These are phyloP conservation scores for Aphidius colemani DNA, from an alignment of 2,888 invertebrate species.

Conservation along the genomic window DNA sequence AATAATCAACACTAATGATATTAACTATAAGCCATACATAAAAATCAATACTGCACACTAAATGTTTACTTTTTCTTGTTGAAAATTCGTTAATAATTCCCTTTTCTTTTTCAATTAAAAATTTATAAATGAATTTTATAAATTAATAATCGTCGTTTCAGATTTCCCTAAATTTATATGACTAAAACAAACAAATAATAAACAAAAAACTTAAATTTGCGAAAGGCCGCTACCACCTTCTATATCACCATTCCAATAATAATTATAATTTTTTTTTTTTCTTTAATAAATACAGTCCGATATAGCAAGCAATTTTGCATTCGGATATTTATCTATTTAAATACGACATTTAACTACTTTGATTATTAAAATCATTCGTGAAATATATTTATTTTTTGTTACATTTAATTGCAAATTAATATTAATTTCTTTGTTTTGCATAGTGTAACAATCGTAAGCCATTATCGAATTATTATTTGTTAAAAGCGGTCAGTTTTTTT, in stretches of 20 bases:
- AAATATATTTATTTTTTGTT: neutral
- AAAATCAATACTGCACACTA: neutral
- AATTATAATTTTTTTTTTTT: neutral
- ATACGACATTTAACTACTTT: conserved; percentile 37
- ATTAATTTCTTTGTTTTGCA: conserved; percentile 6
- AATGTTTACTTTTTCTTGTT: neutral
- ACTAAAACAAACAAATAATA: no score
- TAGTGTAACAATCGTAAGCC: conserved; percentile 17
- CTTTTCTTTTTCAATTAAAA: conserved; percentile 6
- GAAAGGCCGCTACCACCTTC: no score
- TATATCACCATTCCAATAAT: neutral
- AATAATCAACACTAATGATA: neutral
- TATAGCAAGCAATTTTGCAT: conserved; percentile 50
- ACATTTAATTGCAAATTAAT: conserved; percentile 7
- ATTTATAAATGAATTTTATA: neutral
- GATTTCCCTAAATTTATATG: conserved; percentile 5
- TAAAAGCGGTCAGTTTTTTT: conserved; percentile 7
- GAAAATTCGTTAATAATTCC: conserved; percentile 6
- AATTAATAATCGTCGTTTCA: neutral
- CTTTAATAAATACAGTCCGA: neutral
- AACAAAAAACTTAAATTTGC: no score
- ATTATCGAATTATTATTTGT: neutral
- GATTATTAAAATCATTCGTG: neutral
- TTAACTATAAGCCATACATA: neutral
- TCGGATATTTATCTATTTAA: conserved; percentile 46